A percentile compares a stretch with the other conserved stretches of the same genome.
Evolutionary conservation across 2,113 vertebrate genomes (phyloP).

Genomic region (Struthio camelus): DNA sequence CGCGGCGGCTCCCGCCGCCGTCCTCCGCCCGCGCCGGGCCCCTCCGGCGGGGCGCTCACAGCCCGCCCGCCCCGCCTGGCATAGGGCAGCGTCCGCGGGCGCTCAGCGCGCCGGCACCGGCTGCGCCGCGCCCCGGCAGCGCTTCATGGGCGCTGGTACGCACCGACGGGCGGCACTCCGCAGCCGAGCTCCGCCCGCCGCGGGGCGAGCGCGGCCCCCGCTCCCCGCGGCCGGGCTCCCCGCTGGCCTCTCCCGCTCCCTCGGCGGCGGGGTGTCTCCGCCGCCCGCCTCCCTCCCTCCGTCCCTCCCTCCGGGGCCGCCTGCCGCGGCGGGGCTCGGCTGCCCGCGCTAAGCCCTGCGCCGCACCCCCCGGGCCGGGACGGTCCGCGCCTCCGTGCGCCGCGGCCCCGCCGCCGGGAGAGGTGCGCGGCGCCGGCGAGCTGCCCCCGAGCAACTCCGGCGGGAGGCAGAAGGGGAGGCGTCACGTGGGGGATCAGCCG

Average conservation of each 20-base stretch:
- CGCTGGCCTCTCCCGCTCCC: no score
- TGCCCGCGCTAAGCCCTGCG: neutral
- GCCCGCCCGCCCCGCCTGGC: neutral
- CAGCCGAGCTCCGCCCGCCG: neutral
- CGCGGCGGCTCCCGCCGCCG: neutral
- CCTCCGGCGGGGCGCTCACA: neutral
- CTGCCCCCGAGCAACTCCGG: constrained; percentile 51
- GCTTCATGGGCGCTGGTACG: neutral
- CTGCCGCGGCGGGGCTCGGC: neutral
- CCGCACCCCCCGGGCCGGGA: neutral
- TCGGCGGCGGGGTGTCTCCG: neutral
- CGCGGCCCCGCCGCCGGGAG: neutral
- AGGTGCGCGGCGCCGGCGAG: neutral
- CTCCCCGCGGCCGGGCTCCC: no score
- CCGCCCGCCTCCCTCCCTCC: neutral
- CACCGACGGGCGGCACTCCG: neutral
- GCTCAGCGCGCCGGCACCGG: neutral
- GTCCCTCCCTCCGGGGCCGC: no score
- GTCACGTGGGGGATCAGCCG: constrained; percentile 78
- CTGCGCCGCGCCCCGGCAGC: neutral
- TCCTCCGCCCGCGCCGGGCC: neutral
- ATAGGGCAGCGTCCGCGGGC: neutral
- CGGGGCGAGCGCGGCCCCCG: neutral
- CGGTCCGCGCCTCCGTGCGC: neutral
- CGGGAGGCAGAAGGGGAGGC: constrained; percentile 76